phyloP scores from a whole-genome alignment of 2,797 vertebrate genomes.

The Muscicapa striata region DNA sequence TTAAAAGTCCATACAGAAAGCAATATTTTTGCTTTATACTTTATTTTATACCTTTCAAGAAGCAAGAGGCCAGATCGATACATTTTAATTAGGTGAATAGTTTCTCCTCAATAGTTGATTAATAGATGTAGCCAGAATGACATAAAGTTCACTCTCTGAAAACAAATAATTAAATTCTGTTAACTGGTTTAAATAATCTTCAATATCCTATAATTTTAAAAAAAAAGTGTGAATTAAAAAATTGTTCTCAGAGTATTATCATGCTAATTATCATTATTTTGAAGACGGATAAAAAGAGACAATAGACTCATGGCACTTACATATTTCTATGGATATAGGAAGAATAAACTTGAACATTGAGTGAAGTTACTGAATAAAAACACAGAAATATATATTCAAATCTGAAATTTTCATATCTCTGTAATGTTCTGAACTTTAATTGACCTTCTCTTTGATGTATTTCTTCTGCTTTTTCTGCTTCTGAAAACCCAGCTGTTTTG shows the following conservation, averaged over 20 bases:
- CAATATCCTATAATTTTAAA: not conserved
- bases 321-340: not conserved
- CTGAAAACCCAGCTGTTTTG: not conserved
- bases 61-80: not conserved
- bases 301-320: not conserved
- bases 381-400: not conserved
- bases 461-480: not conserved
- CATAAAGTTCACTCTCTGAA: not conserved
- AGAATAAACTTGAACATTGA: not conserved
- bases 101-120: not conserved
- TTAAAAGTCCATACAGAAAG: not conserved
- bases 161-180: not conserved
- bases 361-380: not conserved
- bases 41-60: not conserved
- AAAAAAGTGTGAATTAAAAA: not conserved
- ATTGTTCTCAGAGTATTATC: fast-evolving
- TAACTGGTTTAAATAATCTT: not conserved
- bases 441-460: not conserved
- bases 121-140: not conserved
- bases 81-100: not conserved
- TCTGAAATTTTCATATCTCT: not conserved
- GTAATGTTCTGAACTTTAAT: not conserved
- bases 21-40: not conserved
- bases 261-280: not conserved
- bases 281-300: not conserved